A percentile compares a stretch with the other conserved stretches of the same genome.
These are phyloP conservation scores for Paracanthobrama guichenoti DNA, from an alignment of 2,113 vertebrate species.

Conservation along the genomic window DNA sequence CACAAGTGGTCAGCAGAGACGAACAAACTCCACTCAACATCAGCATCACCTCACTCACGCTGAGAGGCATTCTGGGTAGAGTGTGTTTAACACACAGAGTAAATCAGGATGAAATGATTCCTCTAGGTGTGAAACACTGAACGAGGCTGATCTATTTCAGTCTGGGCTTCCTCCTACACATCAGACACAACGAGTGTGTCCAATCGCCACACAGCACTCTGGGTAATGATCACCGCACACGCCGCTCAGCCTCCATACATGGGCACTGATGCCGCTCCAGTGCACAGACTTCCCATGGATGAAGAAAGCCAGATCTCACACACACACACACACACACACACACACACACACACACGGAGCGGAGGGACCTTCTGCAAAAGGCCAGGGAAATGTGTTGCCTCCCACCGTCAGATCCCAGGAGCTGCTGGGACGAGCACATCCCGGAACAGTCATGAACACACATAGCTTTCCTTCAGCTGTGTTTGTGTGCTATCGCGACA, in stretches of 20 bases:
- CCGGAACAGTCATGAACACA: no score
- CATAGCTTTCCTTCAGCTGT: no score
- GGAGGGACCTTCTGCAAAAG: no score
- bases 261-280: slow-evolving; percentile 44
- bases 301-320: slow-evolving; percentile 39
- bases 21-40: no score
- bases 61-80: slow-evolving; percentile 16
- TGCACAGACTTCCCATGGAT: slow-evolving; percentile 33
- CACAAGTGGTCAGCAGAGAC: no score
- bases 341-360: slow-evolving; percentile 10
- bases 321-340: slow-evolving; percentile 51
- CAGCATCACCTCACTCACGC: background rate
- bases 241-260: slow-evolving; percentile 43
- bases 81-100: background rate
- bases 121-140: background rate
- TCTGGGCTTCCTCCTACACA: slow-evolving; percentile 24
- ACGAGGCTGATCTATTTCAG: slow-evolving; percentile 10
- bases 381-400: background rate
- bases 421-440: background rate
- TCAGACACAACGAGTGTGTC: background rate
- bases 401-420: background rate
- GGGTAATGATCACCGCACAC: slow-evolving; percentile 18
- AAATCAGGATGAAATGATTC: background rate
- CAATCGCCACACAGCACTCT: background rate
- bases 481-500: no score